Evolutionary conservation across 2,113 vertebrate species (phyloP), one percentile per base, ranked within the genome.

Genomic region (Danionella cerebrum): DNA sequence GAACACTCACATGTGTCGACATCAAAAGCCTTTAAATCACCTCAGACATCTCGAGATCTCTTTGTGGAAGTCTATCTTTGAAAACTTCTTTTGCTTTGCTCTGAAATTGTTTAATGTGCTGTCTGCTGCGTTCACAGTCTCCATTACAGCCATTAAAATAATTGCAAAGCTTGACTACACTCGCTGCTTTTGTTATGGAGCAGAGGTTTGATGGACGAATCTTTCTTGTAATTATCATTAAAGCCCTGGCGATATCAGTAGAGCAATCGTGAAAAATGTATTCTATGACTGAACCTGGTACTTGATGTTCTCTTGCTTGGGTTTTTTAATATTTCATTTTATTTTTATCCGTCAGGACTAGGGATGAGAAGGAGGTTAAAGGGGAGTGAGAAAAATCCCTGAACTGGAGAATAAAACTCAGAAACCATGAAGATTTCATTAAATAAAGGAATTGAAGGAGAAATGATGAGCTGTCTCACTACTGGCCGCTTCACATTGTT

Each of bases 121-220:
- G 55, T 38, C 66, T 67, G 41, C 29, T 31, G 69, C 55, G 72
- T 67, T 68, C 58, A 47, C 19, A 19, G 57, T 50, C 65, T 76
- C 58, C 63, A 72, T 78, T 78, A 71, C 58, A 29, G 69, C 51
- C 66, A 78, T 72, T 78, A 70, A 64, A 74, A 69, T 74, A 76
- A 80, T 72, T 70, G 71, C 72, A 78, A 72, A 72, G 64, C 78
- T 45, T 58, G 55, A 47, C 52, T 24, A 70, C 38, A 68, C 47
- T 44, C 68, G 29, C 44, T 67, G 13, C 63, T 65, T 78, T 73
- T 76, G 58, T 70, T 48, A 66, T 70, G 54, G 57, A 42, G 65
- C 19, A 16, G 57, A 29, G 18, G 68, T 68, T 73, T 71, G 75
- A 75, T 70, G 73, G 70, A 72, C 42, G 67, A 75, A 48, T 73